A percentile compares a stretch with the other conserved stretches of the same genome.
Evolutionary conservation across 1,140 invertebrate species (phyloP).

Genomic region (Leptinotarsa texana): DNA sequence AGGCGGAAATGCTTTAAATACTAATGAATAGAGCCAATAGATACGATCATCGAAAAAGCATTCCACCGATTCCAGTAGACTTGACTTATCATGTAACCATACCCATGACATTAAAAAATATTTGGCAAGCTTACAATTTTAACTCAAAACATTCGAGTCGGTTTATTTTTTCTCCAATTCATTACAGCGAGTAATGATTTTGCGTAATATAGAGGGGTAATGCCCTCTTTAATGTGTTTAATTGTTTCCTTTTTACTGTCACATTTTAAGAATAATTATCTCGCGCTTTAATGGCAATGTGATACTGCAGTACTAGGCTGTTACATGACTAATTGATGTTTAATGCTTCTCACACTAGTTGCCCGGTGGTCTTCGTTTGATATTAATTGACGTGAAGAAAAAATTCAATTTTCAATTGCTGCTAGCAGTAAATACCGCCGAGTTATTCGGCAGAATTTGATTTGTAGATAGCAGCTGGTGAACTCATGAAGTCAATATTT

Average conservation of each 20-base stretch:
- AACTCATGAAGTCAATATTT: neutral
- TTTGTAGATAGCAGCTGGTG: neutral
- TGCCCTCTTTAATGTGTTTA: neutral
- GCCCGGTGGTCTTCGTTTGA: neutral
- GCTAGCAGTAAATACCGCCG: neutral
- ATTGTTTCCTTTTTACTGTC: conserved; percentile 8
- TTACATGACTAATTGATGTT: conserved; percentile 4
- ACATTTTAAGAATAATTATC: conserved; percentile 3
- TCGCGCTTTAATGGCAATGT: neutral
- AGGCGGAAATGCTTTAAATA: no score
- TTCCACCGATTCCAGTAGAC: neutral
- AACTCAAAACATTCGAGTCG: neutral
- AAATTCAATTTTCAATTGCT: neutral
- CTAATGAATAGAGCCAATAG: no score
- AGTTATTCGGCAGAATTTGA: neutral
- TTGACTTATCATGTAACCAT: neutral
- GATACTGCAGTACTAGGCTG: neutral
- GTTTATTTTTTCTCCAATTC: conserved; percentile 3
- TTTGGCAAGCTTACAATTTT: neutral
- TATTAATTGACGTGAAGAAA: neutral
- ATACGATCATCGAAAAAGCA: neutral
- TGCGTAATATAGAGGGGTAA: conserved; percentile 8
- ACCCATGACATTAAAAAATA: neutral
- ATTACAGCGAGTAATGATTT: conserved; percentile 6
- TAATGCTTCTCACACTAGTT: conserved; percentile 1